These are phyloP conservation scores for Colossoma macropomum DNA, from an alignment of 2,113 vertebrate genomes.

Conservation along the genomic window DNA sequence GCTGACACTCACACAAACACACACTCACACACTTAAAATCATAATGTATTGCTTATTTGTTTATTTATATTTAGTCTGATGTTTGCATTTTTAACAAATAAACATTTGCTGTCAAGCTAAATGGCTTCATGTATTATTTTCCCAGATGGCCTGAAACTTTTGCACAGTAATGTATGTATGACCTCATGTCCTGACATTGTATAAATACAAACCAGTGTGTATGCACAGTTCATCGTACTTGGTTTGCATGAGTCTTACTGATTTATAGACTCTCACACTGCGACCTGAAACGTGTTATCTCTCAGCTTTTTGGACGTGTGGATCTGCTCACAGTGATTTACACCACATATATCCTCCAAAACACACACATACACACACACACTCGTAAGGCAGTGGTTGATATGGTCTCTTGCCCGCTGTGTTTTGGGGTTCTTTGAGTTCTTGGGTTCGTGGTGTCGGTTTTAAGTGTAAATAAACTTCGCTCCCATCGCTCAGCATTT, in stretches of 20 bases:
- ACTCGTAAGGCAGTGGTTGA: slow-evolving; percentile 24
- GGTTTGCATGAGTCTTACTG: slow-evolving; percentile 31
- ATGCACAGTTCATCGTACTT: neutral
- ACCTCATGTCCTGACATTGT: neutral
- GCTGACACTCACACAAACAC: too few species aligned
- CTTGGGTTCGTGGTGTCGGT: slow-evolving; percentile 22
- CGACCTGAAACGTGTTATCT: slow-evolving; percentile 31
- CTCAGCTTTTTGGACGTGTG: slow-evolving; percentile 22
- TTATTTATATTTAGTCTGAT: too few species aligned
- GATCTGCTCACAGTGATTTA: slow-evolving; percentile 33
- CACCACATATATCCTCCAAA: slow-evolving; percentile 17
- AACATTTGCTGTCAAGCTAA: too few species aligned
- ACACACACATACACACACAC: slow-evolving; percentile 14
- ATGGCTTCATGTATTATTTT: too few species aligned
- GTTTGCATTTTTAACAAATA: too few species aligned
- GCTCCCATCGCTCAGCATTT: neutral
- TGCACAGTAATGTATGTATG: too few species aligned
- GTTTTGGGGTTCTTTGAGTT: slow-evolving; percentile 35
- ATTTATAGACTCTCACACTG: slow-evolving; percentile 34
- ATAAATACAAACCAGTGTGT: neutral
- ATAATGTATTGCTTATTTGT: too few species aligned
- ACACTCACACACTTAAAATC: too few species aligned
- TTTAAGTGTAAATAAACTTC: slow-evolving; percentile 44
- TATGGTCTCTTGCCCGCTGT: slow-evolving; percentile 13
- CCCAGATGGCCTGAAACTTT: too few species aligned